Conservation (phyloP, 2,797 vertebrate species). For the Peromyscus eremicus region DNA sequence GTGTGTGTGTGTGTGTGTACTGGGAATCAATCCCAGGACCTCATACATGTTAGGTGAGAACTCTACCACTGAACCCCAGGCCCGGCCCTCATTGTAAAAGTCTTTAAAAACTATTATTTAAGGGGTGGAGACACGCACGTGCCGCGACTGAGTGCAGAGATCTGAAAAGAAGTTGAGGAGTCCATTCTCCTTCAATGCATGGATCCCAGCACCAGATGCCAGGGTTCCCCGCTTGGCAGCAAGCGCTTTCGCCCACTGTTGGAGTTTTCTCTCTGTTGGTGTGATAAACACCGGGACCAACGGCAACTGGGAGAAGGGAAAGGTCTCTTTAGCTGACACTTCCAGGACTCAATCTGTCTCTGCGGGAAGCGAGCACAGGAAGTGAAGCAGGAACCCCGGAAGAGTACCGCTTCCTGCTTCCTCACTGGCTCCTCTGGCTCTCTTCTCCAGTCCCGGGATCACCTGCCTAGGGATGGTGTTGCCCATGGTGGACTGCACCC, state of each 20-base stretch:
- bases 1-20: not conserved
- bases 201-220: not conserved
- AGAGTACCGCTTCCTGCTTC: not conserved
- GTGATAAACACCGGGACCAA: not conserved
- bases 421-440: not conserved
- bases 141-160: not conserved
- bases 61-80: not conserved
- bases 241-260: not conserved
- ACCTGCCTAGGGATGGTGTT: not conserved
- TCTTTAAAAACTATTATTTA: not conserved
- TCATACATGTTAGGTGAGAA: not conserved
- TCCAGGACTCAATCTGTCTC: not conserved
- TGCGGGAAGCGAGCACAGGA: not conserved
- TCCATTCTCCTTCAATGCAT: not conserved
- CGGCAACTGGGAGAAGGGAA: not conserved
- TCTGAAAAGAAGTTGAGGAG: not conserved
- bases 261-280: not conserved
- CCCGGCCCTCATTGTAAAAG: not conserved
- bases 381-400: too few species aligned
- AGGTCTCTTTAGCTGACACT: not conserved
- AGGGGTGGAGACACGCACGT: not conserved
- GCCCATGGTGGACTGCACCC: not conserved
- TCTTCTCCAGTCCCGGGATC: not conserved
- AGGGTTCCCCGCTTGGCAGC: not conserved
- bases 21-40: not conserved